Evolutionary conservation across 2,797 vertebrate genomes (phyloP).

Genomic region (Spinus pinus): DNA sequence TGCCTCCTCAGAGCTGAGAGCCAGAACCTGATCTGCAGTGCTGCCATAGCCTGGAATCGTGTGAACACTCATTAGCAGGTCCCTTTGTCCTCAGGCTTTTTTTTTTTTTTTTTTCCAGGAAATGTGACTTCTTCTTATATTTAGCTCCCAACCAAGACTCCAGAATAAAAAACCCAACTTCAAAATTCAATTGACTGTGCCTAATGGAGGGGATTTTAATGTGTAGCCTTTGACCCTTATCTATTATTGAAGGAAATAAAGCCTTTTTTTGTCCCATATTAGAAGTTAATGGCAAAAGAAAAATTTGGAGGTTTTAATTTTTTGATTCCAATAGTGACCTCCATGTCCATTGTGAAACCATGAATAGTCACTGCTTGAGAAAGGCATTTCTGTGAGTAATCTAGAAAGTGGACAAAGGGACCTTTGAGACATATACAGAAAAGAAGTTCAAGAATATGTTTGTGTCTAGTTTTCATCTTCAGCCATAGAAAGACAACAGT

Average conservation of each 20-base stretch:
- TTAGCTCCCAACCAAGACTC: constrained; percentile 49
- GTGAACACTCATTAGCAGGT: constrained; percentile 43
- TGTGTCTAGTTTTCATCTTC: background rate
- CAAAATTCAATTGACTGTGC: constrained; percentile 60
- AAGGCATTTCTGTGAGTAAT: constrained; percentile 29
- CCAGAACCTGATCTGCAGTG: constrained; percentile 14
- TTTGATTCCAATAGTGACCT: constrained; percentile 17
- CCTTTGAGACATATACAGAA: background rate
- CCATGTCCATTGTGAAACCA: constrained; percentile 32
- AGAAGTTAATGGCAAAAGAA: constrained; percentile 33
- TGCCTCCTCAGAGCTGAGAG: constrained; percentile 46
- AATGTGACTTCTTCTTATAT: constrained; percentile 48
- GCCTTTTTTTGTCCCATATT: constrained; percentile 59
- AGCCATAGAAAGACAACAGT: background rate
- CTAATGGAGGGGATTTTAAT: constrained; percentile 67
- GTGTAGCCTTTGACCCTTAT: constrained; percentile 44
- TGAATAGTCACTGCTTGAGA: constrained; percentile 45
- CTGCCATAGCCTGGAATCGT: background rate
- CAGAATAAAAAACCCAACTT: constrained; percentile 20
- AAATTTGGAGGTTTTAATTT: constrained; percentile 49
- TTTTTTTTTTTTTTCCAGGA: constrained; percentile 24
- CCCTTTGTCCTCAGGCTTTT: constrained; percentile 49
- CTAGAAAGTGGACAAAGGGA: constrained; percentile 41
- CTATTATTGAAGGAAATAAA: constrained; percentile 61
- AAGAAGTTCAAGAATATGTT: background rate